Evolutionary conservation across 2,888 invertebrate genomes (phyloP), one percentile per base, ranked within the genome.

Genomic region (Pheosia gnoma): DNA sequence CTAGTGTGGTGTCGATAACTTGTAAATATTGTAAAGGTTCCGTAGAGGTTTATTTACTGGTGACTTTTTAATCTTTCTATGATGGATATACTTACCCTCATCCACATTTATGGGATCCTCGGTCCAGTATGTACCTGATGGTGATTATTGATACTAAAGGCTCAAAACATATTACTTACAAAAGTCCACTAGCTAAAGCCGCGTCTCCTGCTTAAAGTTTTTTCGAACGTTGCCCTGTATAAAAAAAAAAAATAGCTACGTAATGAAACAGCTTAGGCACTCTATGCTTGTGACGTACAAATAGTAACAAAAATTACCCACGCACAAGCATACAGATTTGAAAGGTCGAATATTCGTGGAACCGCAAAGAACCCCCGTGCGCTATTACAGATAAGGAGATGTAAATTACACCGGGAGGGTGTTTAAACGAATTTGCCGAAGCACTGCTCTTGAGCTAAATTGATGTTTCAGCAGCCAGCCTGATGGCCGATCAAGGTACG

Each of bases 401-500:
- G 91, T 89, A 91, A 91, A 91, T 90, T 88, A 86, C 84, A 66
- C 70, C 68, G 73, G 79, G 70, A 78, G 84, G 87, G 84, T 83
- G 86, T 84, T 85, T 80, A 84, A 89, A 85, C 84, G 88, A 87
- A 87, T 83, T 83, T 81, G 80, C 79, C 79, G 80, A 76, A 81
- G 80, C 80, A 64, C 51, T 83, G 82, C 79, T 83, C 82, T 82
- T 83, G 84, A 88, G 83, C 79, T 82, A 84, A 88, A 90, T 91
- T 90, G 89, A 90, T 91, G 86, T 86, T 82, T 75, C 71, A 71
- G 70, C 70, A 66, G 70, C 67, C 70, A 64, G 71, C 72, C 67
- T 79, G 75, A 77, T 75, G 75, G 77, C 74, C 78, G 80, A 78
- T 77, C 77, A 62, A 66, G 43, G 63, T 61, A 56, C 62, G 65